Evolutionary conservation across 2,113 vertebrate species (phyloP), one percentile per base, ranked within the genome.

Genomic region (Ailurus styani): DNA sequence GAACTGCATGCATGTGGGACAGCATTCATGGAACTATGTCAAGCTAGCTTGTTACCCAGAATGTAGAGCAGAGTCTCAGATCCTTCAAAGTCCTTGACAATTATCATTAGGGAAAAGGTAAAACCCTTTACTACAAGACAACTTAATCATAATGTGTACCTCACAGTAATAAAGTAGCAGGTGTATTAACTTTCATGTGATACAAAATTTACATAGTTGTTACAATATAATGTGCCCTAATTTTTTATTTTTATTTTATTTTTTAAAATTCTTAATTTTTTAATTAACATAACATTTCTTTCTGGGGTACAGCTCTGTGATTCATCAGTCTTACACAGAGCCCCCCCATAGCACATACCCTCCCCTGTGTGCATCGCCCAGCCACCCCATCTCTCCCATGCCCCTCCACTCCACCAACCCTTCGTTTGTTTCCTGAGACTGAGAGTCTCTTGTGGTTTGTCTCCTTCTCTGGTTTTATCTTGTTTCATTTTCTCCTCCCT

Each of bases 161-260:
- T 97, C 97, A 93, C 62, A 96, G 79, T 86, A 92, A 96, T 97
- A 84, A 96, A 97, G 91, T 90, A 98, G 95, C 95, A 93, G 92
- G 55, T 95, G 0, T 89, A 93, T 94, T 84, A 89, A 23, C 95
- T 98, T 97, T 98, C 95, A 86, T 97, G 86, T 95, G 88, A 75
- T 94, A 97, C 68, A 93, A 98, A 97, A 96, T 85, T 82, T 94
- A 52, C 72, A 90, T 73, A 57, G 42, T 95, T 98, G 87, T 70
- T 96, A 52, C n/a, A 91, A 55, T 94, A n/a, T 70, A 54, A 57
- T 66, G 2, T 91, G 87, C 83, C 78, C 66, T 95, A 78, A 94
- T 95, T 75, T 97, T 95, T 54, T 60, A 60, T 60, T 60, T 54
- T 60, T 60, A 27, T 60, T 60, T 60, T 60, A 60, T 27, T 27